Conservation (phyloP, 2,797 vertebrate genomes). For the Cossypha polioptera region DNA sequence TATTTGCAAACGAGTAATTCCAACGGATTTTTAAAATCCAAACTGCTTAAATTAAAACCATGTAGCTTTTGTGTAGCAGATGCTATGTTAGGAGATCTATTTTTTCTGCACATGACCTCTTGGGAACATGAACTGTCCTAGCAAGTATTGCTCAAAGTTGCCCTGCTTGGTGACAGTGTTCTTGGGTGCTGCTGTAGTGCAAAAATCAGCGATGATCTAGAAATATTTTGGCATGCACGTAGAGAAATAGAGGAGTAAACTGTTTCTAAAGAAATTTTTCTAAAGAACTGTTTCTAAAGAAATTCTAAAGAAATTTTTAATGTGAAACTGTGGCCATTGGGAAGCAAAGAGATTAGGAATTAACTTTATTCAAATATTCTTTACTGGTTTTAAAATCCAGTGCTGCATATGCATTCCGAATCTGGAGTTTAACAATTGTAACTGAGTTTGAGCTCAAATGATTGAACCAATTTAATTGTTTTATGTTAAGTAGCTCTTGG, state of each 20-base stretch:
- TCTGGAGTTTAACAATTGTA: not conserved
- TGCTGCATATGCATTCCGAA: not conserved
- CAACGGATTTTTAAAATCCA: not conserved
- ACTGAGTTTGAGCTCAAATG: not conserved
- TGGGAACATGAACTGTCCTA: not conserved
- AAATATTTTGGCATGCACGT: not conserved
- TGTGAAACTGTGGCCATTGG: not conserved
- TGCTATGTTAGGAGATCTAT: not conserved
- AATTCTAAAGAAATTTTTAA: accelerated
- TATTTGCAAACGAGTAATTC: not conserved
- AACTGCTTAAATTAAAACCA: not conserved
- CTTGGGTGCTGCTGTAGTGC: not conserved
- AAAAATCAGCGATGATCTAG: not conserved
- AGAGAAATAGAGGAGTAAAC: not conserved
- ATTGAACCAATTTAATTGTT: not conserved
- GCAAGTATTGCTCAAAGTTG: not conserved
- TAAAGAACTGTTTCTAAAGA: not conserved
- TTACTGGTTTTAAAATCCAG: not conserved
- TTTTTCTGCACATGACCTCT: not conserved
- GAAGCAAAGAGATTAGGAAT: not conserved
- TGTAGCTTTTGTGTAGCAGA: not conserved
- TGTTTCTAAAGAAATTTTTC: not conserved
- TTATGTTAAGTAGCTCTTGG: not conserved
- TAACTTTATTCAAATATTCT: not conserved
- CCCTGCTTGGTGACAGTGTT: not conserved